phyloP scores from a whole-genome alignment of 2,888 invertebrate species.

The Tetropium fuscum region DNA sequence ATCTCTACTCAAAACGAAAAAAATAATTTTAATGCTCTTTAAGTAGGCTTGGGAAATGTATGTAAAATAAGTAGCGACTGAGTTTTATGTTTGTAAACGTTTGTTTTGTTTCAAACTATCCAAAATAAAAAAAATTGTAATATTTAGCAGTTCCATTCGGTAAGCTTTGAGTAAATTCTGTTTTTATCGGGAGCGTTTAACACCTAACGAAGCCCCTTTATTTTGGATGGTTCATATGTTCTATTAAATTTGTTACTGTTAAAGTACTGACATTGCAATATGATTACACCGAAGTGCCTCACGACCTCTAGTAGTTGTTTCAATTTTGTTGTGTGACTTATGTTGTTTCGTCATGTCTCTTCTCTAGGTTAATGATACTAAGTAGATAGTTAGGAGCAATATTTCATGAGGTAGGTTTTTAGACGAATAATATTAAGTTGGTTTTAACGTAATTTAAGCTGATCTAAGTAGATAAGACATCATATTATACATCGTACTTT shows the following conservation, averaged over 20 bases:
- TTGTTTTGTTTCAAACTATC: slow-evolving; percentile 11
- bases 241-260: slow-evolving; percentile 26
- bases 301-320: slow-evolving; percentile 37
- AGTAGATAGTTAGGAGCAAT: slow-evolving; percentile 29
- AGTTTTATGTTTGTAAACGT: slow-evolving; percentile 10
- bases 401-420: slow-evolving; percentile 18
- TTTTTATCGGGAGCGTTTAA: not conserved
- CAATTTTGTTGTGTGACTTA: slow-evolving; percentile 30
- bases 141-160: too few species aligned
- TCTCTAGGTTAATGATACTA: slow-evolving; percentile 31
- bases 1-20: too few species aligned
- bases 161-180: not conserved
- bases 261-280: slow-evolving; percentile 54
- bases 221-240: slow-evolving; percentile 20
- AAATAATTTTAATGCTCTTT: too few species aligned
- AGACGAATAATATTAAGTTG: slow-evolving; percentile 22
- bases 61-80: slow-evolving; percentile 8
- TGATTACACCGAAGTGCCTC: slow-evolving; percentile 54
- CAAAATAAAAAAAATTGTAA: slow-evolving; percentile 5
- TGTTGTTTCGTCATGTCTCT: slow-evolving; percentile 31
- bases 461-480: not conserved
- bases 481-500: not conserved
- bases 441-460: slow-evolving; percentile 27
- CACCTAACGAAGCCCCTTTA: not conserved
- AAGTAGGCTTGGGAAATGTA: not conserved